Evolutionary conservation across 2,888 invertebrate species (phyloP), one percentile per base, ranked within the genome.

Genomic region (Isotomurus palustris): DNA sequence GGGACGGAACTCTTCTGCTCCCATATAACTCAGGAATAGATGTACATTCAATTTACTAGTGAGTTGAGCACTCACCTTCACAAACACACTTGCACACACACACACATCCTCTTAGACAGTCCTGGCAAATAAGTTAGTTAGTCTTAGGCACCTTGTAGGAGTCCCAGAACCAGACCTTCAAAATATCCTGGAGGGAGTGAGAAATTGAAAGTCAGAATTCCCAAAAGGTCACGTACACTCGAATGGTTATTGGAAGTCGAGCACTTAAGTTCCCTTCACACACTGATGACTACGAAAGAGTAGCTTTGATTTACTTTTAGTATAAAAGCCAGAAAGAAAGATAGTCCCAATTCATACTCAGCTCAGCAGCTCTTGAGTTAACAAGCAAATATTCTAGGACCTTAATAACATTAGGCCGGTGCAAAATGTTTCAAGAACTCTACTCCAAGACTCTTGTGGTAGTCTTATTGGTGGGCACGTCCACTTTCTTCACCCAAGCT

Each of bases 131-230:
- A n/a, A n/a, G n/a, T n/a, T n/a, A n/a, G n/a, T n/a, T n/a, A n/a
- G n/a, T n/a, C n/a, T n/a, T n/a, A n/a, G n/a, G n/a, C n/a, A n/a
- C n/a, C n/a, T n/a, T n/a, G n/a, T n/a, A n/a, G 24, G 24, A 43
- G 29, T 50, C 50, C 22, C 38, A 25, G 50, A 50, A 50, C 38
- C 24, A 59, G 57, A 59, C 62, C 62, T 62, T 62, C 62, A 62
- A 45, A 62, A 62, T 59, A 62, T 62, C 62, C 62, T 59, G n/a
- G 62, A 58, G 35, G 48, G 52, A 32, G 48, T 52, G 48, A 28
- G n/a, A n/a, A n/a, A 36, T 53, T 22, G 51, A 32, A 38, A 41
- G 50, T 36, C 40, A 22, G 25, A 50, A 38, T 38, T 50, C 50
- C 50, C 50, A 22, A 25, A 50, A 50, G 50, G 50, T 50, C 50